Conservation (phyloP, 2,113 vertebrate genomes). For the Acanthisitta chloris region DNA sequence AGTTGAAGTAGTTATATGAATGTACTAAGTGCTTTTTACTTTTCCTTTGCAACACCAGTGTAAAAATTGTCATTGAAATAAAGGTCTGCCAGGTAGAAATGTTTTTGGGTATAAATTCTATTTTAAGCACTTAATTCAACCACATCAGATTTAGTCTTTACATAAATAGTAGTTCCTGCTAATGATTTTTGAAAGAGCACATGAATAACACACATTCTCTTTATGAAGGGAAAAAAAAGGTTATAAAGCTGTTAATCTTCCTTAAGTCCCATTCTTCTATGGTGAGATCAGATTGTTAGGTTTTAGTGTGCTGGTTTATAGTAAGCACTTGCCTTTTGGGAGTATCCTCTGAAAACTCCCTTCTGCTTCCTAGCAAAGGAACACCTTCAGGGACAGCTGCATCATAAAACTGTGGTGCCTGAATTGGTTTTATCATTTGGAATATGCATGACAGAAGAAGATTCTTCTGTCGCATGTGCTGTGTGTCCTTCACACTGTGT, state of each 20-base stretch:
- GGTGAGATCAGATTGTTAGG: background rate
- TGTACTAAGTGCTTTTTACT: background rate
- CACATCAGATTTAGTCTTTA: background rate
- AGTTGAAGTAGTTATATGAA: background rate
- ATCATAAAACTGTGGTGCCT: background rate
- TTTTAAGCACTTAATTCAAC: background rate
- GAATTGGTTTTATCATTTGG: background rate
- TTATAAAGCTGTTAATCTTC: background rate
- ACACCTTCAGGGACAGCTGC: background rate
- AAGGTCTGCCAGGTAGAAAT: background rate
- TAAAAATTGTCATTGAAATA: background rate
- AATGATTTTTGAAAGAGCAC: background rate
- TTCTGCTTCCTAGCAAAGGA: background rate
- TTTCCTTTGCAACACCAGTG: background rate
- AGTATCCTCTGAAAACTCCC: background rate
- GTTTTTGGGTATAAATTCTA: background rate
- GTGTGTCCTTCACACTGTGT: background rate
- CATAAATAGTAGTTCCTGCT: background rate
- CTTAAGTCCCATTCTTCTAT: background rate
- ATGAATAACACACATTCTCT: background rate
- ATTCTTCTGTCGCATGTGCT: background rate
- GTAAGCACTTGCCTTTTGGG: background rate
- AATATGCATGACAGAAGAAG: background rate
- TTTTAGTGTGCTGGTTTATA: background rate
- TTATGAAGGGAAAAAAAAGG: background rate